These are phyloP conservation scores for Oreonectes daqikongensis DNA, from an alignment of 2,797 vertebrate genomes.

Conservation along the genomic window DNA sequence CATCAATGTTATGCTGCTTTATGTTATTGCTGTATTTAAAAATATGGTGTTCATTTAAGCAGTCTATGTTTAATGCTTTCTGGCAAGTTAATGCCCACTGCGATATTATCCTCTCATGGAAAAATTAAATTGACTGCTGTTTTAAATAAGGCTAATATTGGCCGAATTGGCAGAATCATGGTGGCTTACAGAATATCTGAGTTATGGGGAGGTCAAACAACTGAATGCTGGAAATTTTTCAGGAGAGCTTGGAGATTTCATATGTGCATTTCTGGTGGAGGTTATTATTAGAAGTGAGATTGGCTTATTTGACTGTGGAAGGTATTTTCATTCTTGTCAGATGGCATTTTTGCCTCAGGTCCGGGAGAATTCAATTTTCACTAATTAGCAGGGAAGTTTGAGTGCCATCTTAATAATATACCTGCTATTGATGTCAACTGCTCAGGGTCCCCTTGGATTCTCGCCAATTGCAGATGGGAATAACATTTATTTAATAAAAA, in stretches of 20 bases:
- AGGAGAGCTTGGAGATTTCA: constrained; percentile 37
- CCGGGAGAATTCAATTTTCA: constrained; percentile 48
- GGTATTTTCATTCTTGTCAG: constrained; percentile 53
- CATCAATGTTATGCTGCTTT: constrained; percentile 7
- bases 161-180: constrained; percentile 24
- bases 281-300: constrained; percentile 37
- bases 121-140: constrained; percentile 42
- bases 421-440: constrained; percentile 34
- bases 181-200: constrained; percentile 30
- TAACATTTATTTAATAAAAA: constrained; percentile 25
- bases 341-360: constrained; percentile 49
- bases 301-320: constrained; percentile 47
- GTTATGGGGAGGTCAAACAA: constrained; percentile 33
- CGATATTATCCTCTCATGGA: constrained; percentile 41
- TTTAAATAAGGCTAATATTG: constrained; percentile 38
- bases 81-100: constrained; percentile 54
- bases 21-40: constrained; percentile 17
- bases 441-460: constrained; percentile 11
- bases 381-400: constrained; percentile 56
- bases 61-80: constrained; percentile 49
- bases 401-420: constrained; percentile 44
- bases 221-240: constrained; percentile 29
- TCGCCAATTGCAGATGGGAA: constrained; percentile 16
- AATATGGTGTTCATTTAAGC: constrained; percentile 51
- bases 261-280: constrained; percentile 49